A percentile compares a stretch with the other conserved stretches of the same genome.
Conservation (phyloP, 2,797 vertebrate species). For the Taeniopygia guttata region DNA sequence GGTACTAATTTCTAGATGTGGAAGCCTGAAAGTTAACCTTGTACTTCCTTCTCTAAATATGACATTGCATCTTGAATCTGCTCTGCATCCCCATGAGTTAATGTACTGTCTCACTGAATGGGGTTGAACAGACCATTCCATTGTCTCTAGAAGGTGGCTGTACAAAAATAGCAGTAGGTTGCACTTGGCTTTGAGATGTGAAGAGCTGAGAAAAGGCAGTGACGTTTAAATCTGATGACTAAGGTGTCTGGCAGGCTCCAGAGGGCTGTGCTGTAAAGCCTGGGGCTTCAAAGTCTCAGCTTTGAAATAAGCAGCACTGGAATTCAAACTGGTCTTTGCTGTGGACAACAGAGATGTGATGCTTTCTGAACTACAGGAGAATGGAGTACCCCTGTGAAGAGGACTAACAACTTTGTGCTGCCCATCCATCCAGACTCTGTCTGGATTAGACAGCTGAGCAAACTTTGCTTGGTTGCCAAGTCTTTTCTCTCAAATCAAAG, state of each 20-base stretch:
- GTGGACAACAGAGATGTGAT: conserved; percentile 28
- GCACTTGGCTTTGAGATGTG: neutral
- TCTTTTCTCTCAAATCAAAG: conserved; percentile 10
- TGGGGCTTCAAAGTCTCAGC: neutral
- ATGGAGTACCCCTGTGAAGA: neutral
- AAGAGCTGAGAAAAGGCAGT: conserved; percentile 35
- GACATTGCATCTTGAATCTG: neutral
- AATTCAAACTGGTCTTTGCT: conserved; percentile 36
- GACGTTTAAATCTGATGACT: conserved; percentile 37
- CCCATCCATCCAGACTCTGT: neutral
- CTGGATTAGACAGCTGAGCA: neutral
- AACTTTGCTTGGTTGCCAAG: neutral
- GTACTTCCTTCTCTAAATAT: neutral
- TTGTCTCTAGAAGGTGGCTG: conserved; percentile 3
- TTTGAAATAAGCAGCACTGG: conserved; percentile 51
- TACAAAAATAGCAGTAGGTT: neutral
- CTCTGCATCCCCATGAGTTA: neutral
- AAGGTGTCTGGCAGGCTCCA: conserved; percentile 40
- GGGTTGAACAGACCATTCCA: neutral
- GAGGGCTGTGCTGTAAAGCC: conserved; percentile 9
- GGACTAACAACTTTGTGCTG: neutral
- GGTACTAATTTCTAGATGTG: neutral
- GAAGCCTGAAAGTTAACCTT: neutral
- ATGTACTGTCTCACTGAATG: neutral
- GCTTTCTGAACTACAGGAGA: conserved; percentile 3